A percentile compares a stretch with the other conserved stretches of the same genome.
phyloP scores from a whole-genome alignment of 2,113 vertebrate genomes.

The Typhlomys cinereus region DNA sequence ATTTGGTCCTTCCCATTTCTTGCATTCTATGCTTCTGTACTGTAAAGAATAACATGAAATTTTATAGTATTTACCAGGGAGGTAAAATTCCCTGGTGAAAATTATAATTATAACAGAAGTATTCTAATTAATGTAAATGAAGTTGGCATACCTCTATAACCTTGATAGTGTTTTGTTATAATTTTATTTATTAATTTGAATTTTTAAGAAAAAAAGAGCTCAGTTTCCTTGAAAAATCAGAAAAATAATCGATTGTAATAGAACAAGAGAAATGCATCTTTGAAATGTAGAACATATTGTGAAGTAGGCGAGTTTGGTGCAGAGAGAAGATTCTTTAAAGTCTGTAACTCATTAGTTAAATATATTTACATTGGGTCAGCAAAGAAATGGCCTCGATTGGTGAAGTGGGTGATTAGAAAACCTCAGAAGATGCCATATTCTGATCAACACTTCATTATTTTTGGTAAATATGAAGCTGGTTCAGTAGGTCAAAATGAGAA shows the following conservation, averaged over 20 bases:
- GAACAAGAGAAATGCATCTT: conserved; percentile 23
- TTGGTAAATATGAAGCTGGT: conserved; percentile 82
- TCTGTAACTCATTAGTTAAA: conserved; percentile 71
- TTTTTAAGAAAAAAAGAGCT: neutral
- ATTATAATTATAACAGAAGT: neutral
- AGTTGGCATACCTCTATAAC: neutral
- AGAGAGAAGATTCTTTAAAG: conserved; percentile 40
- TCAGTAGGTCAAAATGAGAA: conserved; percentile 79
- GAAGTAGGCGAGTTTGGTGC: neutral
- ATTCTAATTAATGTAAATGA: conserved; percentile 46
- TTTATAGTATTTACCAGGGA: conserved; percentile 4
- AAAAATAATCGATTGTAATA: conserved; percentile 42
- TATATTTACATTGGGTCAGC: conserved; percentile 42
- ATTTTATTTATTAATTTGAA: conserved; percentile 43
- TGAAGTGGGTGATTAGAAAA: conserved; percentile 75
- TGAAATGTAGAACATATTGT: neutral
- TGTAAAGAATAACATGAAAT: conserved; percentile 33
- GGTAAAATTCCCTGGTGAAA: neutral
- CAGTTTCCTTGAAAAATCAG: neutral
- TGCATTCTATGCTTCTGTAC: neutral
- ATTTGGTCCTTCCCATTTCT: neutral
- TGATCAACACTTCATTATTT: conserved; percentile 85
- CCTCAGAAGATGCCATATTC: conserved; percentile 73
- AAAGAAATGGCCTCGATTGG: conserved; percentile 69
- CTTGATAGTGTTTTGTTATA: neutral